Percentiles rank a stretch among this genome's conserved stretches.
phyloP scores from a whole-genome alignment of 2,888 invertebrate genomes.

The Sesia bembeciformis region DNA sequence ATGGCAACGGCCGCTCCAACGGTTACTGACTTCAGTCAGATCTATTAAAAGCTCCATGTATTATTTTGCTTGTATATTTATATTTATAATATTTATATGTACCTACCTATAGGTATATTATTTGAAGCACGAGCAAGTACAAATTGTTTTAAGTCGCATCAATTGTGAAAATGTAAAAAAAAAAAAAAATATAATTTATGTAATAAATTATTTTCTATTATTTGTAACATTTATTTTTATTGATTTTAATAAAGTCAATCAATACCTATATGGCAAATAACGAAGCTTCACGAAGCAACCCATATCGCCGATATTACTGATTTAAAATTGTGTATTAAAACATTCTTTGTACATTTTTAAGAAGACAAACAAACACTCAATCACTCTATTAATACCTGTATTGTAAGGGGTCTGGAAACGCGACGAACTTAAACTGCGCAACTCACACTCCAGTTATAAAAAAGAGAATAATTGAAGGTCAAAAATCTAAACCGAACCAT shows the following conservation, averaged over 20 bases:
- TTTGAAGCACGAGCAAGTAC: slow-evolving; percentile 16
- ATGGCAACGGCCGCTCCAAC: slow-evolving; percentile 15
- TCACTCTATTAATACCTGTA: too few species aligned
- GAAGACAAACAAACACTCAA: too few species aligned
- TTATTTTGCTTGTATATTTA: slow-evolving; percentile 5
- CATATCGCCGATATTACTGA: too few species aligned
- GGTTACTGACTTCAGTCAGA: slow-evolving; percentile 5
- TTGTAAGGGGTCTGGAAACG: too few species aligned
- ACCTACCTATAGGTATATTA: background rate
- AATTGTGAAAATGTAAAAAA: slow-evolving; percentile 11
- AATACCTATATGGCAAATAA: too few species aligned
- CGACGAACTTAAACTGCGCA: too few species aligned
- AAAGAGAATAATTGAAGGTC: too few species aligned
- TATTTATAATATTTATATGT: background rate
- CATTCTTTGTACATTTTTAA: too few species aligned
- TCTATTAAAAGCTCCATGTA: slow-evolving; percentile 10
- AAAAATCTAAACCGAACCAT: too few species aligned
- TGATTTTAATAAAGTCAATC: background rate
- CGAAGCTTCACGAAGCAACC: too few species aligned
- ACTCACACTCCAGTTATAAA: too few species aligned
- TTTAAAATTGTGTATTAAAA: too few species aligned
- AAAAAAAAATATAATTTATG: slow-evolving; percentile 2
- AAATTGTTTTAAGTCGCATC: slow-evolving; percentile 12
- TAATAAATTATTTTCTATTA: slow-evolving; percentile 1
- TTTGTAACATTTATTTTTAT: background rate